phyloP scores from a whole-genome alignment of 2,888 invertebrate species.

The Linnaemya tessellans region DNA sequence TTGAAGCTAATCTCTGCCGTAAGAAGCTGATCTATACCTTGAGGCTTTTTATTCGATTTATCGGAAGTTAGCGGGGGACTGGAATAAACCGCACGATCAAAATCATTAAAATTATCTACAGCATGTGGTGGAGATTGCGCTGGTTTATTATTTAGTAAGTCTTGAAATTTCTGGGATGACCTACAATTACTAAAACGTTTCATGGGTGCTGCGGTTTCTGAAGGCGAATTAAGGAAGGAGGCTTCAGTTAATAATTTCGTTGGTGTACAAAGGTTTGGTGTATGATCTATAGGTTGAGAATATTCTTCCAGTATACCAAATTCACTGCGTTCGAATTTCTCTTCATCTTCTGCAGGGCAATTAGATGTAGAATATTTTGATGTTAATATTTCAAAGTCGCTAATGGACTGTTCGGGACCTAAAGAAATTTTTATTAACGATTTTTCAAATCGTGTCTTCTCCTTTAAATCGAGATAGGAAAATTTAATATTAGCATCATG shows the following conservation, averaged over 20 bases:
- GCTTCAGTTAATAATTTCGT: conserved; percentile 76
- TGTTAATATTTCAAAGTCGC: conserved; percentile 46
- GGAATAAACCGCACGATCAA: conserved; percentile 76
- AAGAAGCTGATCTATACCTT: conserved; percentile 78
- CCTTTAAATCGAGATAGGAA: conserved; percentile 23
- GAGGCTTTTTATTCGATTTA: conserved; percentile 71
- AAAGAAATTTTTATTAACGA: conserved; percentile 8
- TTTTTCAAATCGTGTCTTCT: neutral
- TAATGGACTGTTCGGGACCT: neutral
- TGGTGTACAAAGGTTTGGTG: conserved; percentile 69
- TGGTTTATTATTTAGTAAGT: conserved; percentile 71
- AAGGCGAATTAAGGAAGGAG: conserved; percentile 78
- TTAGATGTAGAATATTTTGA: conserved; percentile 53
- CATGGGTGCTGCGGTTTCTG: conserved; percentile 69
- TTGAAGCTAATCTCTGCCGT: conserved; percentile 76
- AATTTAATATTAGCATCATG: conserved; percentile 2
- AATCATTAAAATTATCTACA: conserved; percentile 77
- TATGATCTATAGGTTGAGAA: conserved; percentile 73
- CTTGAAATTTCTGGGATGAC: conserved; percentile 75
- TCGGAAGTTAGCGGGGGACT: conserved; percentile 33
- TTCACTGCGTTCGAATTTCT: conserved; percentile 77
- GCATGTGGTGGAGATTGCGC: conserved; percentile 9
- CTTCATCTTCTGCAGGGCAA: conserved; percentile 16
- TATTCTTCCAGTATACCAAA: conserved; percentile 79
- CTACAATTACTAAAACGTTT: conserved; percentile 74